Evolutionary conservation across 2,113 vertebrate species (phyloP).

Genomic region (Meleagris gallopavo): DNA sequence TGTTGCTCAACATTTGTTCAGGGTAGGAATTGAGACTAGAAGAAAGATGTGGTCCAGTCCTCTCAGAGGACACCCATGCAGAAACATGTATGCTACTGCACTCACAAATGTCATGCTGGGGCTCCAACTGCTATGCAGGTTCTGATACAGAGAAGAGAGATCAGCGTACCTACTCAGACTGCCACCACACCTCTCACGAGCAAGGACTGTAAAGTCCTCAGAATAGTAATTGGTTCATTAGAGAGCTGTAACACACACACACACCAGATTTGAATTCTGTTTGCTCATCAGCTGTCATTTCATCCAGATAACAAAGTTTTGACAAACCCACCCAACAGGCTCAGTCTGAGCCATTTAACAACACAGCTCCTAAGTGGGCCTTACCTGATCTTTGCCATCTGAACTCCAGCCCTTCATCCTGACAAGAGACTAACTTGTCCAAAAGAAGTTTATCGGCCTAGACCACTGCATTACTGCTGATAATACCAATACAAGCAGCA

Average conservation of each 20-base stretch:
- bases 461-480: background rate
- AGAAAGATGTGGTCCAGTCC: background rate
- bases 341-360: background rate
- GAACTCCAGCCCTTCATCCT: conserved; percentile 3
- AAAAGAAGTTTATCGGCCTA: background rate
- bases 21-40: background rate
- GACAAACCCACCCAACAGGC: conserved; percentile 23
- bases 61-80: fast-evolving
- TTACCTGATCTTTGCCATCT: background rate
- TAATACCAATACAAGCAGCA: background rate
- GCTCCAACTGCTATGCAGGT: background rate
- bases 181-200: background rate
- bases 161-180: background rate
- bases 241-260: background rate
- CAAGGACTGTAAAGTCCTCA: background rate
- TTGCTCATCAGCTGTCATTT: fast-evolving
- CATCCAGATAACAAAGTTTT: fast-evolving
- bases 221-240: background rate
- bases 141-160: background rate
- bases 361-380: background rate
- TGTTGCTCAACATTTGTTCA: background rate
- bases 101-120: background rate
- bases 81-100: background rate
- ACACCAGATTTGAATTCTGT: background rate
- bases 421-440: background rate